These are phyloP conservation scores for Temnothorax longispinosus DNA, from an alignment of 1,140 invertebrate genomes.

Conservation along the genomic window DNA sequence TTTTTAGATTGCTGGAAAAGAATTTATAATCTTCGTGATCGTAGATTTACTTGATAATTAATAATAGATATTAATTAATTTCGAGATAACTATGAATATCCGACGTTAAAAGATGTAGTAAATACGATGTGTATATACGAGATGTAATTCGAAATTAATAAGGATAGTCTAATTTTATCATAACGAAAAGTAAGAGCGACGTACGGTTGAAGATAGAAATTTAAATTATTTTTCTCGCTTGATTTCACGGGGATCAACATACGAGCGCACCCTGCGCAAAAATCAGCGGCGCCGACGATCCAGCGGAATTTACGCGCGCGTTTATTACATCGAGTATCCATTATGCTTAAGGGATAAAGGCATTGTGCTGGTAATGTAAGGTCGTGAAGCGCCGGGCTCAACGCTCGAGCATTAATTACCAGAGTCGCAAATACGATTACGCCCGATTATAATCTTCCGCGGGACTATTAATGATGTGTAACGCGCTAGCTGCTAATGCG, in stretches of 20 bases:
- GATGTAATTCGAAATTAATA: neutral
- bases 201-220: neutral
- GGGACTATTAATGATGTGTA: conserved; percentile 53
- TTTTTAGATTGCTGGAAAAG: neutral
- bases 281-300: neutral
- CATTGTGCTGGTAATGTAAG: conserved; percentile 40
- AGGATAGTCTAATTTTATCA: neutral
- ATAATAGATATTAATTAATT: neutral
- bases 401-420: conserved; percentile 48
- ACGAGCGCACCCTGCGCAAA: neutral
- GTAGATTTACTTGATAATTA: neutral
- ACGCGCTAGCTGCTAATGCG: conserved; percentile 25
- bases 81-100: neutral
- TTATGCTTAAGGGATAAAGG: conserved; percentile 54
- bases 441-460: conserved; percentile 38
- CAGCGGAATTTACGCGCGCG: conserved; percentile 36
- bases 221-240: neutral
- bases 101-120: neutral
- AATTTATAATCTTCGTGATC: neutral
- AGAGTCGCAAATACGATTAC: conserved; percentile 57
- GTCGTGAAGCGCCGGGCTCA: conserved; percentile 23
- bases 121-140: neutral
- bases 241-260: conserved; percentile 15
- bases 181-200: neutral
- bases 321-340: conserved; percentile 54